Evolutionary conservation across 1,140 invertebrate genomes (phyloP).

Genomic region (Linepithema humile): DNA sequence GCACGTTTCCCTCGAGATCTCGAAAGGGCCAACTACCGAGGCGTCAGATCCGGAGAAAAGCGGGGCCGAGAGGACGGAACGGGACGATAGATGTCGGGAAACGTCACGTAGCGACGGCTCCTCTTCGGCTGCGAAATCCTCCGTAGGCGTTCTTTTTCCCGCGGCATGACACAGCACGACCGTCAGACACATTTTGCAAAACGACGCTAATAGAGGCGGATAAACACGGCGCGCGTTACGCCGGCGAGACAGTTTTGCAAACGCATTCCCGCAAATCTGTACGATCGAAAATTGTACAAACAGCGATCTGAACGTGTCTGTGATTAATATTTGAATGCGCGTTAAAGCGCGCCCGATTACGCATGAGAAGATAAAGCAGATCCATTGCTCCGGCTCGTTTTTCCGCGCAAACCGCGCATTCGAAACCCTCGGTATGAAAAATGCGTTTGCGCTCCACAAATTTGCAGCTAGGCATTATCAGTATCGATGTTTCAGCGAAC

Average conservation of each 20-base stretch:
- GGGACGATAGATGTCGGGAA: conserved; percentile 21
- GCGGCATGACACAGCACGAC: neutral
- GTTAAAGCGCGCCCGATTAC: conserved; percentile 4
- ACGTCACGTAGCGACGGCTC: conserved; percentile 20
- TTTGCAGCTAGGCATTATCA: neutral
- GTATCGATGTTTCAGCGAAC: neutral
- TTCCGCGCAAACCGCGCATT: neutral
- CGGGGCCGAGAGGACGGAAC: neutral
- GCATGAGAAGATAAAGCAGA: neutral
- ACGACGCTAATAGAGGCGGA: neutral
- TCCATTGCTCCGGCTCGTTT: neutral
- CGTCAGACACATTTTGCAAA: neutral
- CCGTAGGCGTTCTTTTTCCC: neutral
- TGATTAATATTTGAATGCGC: conserved; percentile 22
- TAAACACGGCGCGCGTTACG: neutral
- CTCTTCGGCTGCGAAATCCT: conserved; percentile 7
- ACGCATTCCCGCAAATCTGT: neutral
- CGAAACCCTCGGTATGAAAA: conserved; percentile 5
- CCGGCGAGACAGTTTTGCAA: no score
- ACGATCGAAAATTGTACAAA: neutral
- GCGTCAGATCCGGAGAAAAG: neutral
- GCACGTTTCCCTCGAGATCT: conserved; percentile 34
- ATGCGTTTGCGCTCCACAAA: conserved; percentile 20
- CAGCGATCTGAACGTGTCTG: neutral
- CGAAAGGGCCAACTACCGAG: conserved; percentile 43